Evolutionary conservation across 2,888 invertebrate species (phyloP).

Genomic region (Myopa tessellatipennis): DNA sequence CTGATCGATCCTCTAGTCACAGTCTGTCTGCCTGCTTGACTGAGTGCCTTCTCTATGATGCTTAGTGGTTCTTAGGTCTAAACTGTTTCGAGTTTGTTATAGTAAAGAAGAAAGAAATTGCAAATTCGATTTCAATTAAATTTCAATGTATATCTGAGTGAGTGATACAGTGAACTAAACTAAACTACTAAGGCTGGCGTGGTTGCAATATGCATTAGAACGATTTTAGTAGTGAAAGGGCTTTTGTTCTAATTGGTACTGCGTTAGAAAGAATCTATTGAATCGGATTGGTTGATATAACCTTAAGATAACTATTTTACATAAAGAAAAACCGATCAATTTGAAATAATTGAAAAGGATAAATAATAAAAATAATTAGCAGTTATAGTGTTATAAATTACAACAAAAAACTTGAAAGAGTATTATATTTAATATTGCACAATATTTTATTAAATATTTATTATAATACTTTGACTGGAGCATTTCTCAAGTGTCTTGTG

Average conservation of each 20-base stretch:
- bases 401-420: no score
- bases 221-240: conserved; percentile 2
- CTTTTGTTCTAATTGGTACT: neutral
- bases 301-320: neutral
- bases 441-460: no score
- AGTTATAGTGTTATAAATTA: no score
- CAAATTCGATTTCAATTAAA: conserved; percentile 6
- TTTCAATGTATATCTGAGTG: conserved; percentile 2
- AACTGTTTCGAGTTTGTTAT: neutral
- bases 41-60: no score
- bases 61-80: no score
- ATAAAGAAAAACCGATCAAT: no score
- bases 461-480: no score
- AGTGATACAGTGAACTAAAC: neutral
- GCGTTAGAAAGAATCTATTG: neutral
- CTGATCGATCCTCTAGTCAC: conserved; percentile 9
- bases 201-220: neutral
- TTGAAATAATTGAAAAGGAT: neutral
- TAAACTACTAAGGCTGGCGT: neutral
- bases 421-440: no score
- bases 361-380: no score
- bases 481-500: no score
- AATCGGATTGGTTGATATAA: neutral
- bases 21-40: neutral
- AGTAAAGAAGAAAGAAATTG: neutral